phyloP scores from a whole-genome alignment of 2,888 invertebrate species.

The Melinaea menophilus region DNA sequence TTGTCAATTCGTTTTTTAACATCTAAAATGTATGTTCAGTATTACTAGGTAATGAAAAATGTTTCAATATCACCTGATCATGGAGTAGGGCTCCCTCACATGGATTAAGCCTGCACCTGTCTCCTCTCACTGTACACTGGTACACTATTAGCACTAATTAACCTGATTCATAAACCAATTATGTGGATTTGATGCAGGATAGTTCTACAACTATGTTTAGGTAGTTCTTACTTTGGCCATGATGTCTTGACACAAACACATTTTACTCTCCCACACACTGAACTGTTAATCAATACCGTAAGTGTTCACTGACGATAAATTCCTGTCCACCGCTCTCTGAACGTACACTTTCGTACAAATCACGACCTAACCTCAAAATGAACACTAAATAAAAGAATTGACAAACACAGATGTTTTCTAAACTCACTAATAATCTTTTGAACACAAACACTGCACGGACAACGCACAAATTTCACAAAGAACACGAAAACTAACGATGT shows the following conservation, averaged over 20 bases:
- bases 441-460: slow-evolving; percentile 57
- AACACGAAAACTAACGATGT: slow-evolving; percentile 53
- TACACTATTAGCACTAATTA: slow-evolving; percentile 3
- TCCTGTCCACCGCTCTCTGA: slow-evolving; percentile 32
- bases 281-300: slow-evolving; percentile 22
- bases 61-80: slow-evolving; percentile 36
- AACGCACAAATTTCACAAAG: slow-evolving; percentile 56
- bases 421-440: slow-evolving; percentile 49
- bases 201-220: slow-evolving; percentile 10
- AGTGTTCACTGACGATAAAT: slow-evolving; percentile 20
- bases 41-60: slow-evolving; percentile 7
- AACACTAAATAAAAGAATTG: slow-evolving; percentile 58
- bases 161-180: neutral
- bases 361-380: slow-evolving; percentile 73
- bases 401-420: slow-evolving; percentile 66
- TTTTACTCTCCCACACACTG: slow-evolving; percentile 41
- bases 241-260: slow-evolving; percentile 44
- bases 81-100: slow-evolving; percentile 28
- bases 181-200: neutral
- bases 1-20: no score
- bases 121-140: slow-evolving; percentile 38
- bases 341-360: slow-evolving; percentile 46
- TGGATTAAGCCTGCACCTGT: slow-evolving; percentile 29
- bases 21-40: neutral
- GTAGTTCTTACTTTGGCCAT: slow-evolving; percentile 31